Base-by-base conservation (phyloP, 2,113 vertebrate genomes). In the Isichthys henryi region DNA sequence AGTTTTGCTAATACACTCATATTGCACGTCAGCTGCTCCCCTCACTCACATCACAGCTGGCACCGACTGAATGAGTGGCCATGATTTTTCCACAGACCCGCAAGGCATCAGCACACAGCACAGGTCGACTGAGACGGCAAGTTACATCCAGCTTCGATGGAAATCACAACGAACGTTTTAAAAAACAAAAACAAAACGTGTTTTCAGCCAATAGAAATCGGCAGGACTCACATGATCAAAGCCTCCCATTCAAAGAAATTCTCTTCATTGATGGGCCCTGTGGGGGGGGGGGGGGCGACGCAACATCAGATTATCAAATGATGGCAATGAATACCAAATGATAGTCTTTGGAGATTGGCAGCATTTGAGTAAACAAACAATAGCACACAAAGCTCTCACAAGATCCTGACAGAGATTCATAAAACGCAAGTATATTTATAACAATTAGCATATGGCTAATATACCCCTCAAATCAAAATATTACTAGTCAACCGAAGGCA, bases 211-310 rank as follows among this genome's bases (percentile, higher is more conserved):
- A 17, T 1, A 43, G 48, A 35, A 23, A 43, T 49, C 53, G 53
- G 17, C 39, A 46, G 43, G 19, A 97, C 98, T 99, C 94, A 99
- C 98, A 99, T 99, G 92, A 99, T 99, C 84, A 99, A 92, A 56
- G 98, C 98, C 93, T 99, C 98, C 98, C 98, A 99, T 53, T 99
- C 98, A 70, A 99, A 99, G 94, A 99, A 99, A 92, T 99, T 99
- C 94, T 99, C 98, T 91, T 99, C 98, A 19, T 99, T 99, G 92
- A 97, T 97, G 2, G 98, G 98, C 91, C 98, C 98, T 99, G 91
- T 5, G 15, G 52, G 50, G 19, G 88, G 53, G n/a, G 88, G 50
- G 85, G 45, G 89, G 11, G 27, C n/a, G n/a, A n/a, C n/a, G 17
- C 35, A 8, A 46, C 45, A 43, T 48, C 6, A 84, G 80, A 77